Conservation (phyloP, 2,797 vertebrate species). For the Oreochromis mossambicus region DNA sequence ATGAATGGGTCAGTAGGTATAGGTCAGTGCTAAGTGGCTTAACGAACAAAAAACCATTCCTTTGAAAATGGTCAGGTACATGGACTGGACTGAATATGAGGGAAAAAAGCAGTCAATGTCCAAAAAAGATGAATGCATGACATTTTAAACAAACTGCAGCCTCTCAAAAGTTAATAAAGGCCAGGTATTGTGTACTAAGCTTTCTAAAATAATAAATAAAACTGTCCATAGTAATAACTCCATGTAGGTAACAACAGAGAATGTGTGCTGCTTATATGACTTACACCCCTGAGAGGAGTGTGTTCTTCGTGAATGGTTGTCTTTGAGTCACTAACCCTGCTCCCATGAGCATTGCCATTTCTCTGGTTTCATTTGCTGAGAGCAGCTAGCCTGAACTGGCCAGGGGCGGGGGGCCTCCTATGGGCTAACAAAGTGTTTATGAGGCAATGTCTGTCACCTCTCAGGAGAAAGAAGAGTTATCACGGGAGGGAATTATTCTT, state of each 20-base stretch:
- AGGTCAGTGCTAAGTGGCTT: not conserved
- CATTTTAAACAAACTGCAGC: not conserved
- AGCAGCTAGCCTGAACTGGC: conserved; percentile 35
- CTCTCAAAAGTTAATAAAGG: not conserved
- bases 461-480: conserved; percentile 29
- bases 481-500: conserved; percentile 3
- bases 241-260: conserved; percentile 1
- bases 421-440: conserved; percentile 54
- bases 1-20: too few relatives aligned
- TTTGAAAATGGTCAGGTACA: not conserved
- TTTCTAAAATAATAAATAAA: not conserved
- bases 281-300: conserved; percentile 29
- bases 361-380: conserved; percentile 61
- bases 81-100: not conserved
- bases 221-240: not conserved
- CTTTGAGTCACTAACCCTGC: conserved; percentile 47
- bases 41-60: not conserved
- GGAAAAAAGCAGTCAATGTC: not conserved
- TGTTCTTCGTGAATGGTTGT: conserved; percentile 47
- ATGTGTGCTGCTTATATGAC: conserved; percentile 23
- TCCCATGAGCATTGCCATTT: conserved; percentile 62
- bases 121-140: not conserved
- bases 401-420: conserved; percentile 30
- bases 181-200: not conserved
- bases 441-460: conserved; percentile 39